A percentile compares a stretch with the other conserved stretches of the same genome.
These are phyloP conservation scores for Coendou prehensilis DNA, from an alignment of 2,797 vertebrate species.

Conservation along the genomic window DNA sequence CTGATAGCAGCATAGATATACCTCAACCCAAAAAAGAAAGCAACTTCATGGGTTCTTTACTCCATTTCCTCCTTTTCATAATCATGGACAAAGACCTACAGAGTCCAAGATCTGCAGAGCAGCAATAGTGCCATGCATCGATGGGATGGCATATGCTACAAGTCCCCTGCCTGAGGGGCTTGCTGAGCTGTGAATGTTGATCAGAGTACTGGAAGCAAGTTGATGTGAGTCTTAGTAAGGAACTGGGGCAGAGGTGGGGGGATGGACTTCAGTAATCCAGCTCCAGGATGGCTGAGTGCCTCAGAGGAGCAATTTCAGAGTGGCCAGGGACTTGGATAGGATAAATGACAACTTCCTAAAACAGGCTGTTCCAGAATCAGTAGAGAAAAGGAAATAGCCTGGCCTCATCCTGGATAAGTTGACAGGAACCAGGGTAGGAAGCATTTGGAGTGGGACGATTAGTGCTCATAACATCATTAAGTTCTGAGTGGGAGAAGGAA, in stretches of 20 bases:
- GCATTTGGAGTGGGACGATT: conserved; percentile 67
- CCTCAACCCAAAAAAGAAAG: not conserved
- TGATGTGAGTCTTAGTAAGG: conserved; percentile 50
- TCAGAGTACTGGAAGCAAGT: conserved; percentile 46
- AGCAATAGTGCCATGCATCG: not conserved
- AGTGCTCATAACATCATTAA: conserved; percentile 46
- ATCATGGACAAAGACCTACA: not conserved
- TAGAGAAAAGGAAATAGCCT: conserved; percentile 79
- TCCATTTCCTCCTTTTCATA: conserved; percentile 7
- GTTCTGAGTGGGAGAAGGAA: conserved; percentile 51
- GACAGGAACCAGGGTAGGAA: conserved; percentile 78
- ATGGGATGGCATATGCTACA: not conserved
- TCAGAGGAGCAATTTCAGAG: conserved; percentile 78
- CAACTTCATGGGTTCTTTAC: not conserved
- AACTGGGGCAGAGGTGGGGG: conserved; percentile 74
- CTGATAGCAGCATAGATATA: conserved; percentile 1
- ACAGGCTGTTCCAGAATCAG: conserved; percentile 75
- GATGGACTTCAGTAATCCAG: conserved; percentile 54
- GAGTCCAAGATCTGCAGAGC: not conserved
- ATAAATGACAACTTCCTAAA: conserved; percentile 83
- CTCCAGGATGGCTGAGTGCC: conserved; percentile 73
- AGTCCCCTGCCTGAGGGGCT: not conserved
- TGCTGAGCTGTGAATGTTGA: conserved; percentile 21
- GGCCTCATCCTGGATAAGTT: conserved; percentile 66
- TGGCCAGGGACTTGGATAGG: conserved; percentile 77